A percentile compares a stretch with the other conserved stretches of the same genome.
phyloP scores from a whole-genome alignment of 2,888 invertebrate genomes.

The Mesoligia furuncula region DNA sequence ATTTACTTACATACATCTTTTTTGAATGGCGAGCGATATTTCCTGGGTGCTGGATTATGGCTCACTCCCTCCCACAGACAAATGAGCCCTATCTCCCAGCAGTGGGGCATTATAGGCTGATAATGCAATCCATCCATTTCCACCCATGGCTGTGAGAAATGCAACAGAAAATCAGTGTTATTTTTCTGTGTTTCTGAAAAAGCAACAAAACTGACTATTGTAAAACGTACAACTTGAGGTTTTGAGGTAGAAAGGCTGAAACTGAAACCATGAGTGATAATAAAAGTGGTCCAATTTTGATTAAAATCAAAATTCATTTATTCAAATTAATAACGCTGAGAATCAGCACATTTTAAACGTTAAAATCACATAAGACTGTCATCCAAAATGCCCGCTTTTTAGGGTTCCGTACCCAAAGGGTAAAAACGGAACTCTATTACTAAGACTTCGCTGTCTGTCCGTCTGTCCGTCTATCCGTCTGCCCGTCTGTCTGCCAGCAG shows the following conservation, averaged over 20 bases:
- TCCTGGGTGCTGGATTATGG: too few species aligned
- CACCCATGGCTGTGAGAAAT: neutral
- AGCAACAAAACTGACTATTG: neutral
- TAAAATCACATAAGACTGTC: neutral
- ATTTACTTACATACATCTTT: conserved; percentile 19
- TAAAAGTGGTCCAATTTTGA: neutral
- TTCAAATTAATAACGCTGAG: neutral
- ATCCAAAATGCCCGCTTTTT: neutral
- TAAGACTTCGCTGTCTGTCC: too few species aligned
- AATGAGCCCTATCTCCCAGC: neutral
- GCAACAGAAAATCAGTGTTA: neutral
- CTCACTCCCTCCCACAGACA: neutral
- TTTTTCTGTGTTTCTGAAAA: neutral
- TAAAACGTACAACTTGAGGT: neutral
- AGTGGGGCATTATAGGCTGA: neutral
- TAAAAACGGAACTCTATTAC: too few species aligned
- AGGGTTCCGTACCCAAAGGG: too few species aligned
- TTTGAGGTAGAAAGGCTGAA: neutral
- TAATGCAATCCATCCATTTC: neutral
- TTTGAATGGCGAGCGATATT: neutral
- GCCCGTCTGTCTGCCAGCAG: too few species aligned
- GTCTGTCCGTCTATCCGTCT: too few species aligned
- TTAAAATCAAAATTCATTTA: too few species aligned
- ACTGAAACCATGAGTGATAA: neutral
- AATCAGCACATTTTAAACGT: neutral